Base-by-base conservation (phyloP, 2,113 vertebrate genomes). In the Morone chrysops region DNA sequence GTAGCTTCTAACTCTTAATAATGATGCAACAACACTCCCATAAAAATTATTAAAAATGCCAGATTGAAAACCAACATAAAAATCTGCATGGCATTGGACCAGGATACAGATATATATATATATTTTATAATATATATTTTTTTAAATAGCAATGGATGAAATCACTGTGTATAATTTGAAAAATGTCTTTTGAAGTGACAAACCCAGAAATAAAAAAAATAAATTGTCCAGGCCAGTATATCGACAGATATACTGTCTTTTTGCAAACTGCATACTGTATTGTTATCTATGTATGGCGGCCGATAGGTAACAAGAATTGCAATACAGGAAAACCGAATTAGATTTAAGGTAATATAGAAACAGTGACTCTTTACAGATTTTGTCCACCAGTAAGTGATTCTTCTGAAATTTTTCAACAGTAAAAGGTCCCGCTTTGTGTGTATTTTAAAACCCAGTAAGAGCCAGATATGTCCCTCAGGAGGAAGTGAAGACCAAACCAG, bases 1-100 rank as follows among this genome's bases (percentile, higher is more conserved):
- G 80, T 6, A 38, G 51, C 48, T 73, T 1, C 13, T n/a, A 57
- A 48, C 36, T 36, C 31, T 63, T 20, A 76, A 78, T 61, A 45
- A 20, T 75, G 72, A 75, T 77, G 78, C 12, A 65, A 68, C 66
- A 43, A 51, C 43, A 45, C 54, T 13, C 63, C 48, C 47, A 57
- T 65, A 36, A 57, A 20, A 63, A 5, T 5, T 1, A n/a, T 67
- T 54, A 12, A 17, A 63, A 59, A 36, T 47, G 6, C 16, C 60
- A 43, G 3, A 14, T 17, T 22, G n/a, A 63, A 22, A 9, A 13
- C 9, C 22, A 43, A 3, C 13, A 31, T 41, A 51, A 53, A 22
- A 57, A 75, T 74, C 11, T 70, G 36, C 31, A 36, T 20, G 4
- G 13, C 3, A 45, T 17, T 54, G 10, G 40, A 6, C 31, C 8